Percentiles rank a stretch among this genome's conserved stretches.
These are phyloP conservation scores for Ivindomyrus marchei DNA, from an alignment of 2,113 vertebrate genomes.

Conservation along the genomic window DNA sequence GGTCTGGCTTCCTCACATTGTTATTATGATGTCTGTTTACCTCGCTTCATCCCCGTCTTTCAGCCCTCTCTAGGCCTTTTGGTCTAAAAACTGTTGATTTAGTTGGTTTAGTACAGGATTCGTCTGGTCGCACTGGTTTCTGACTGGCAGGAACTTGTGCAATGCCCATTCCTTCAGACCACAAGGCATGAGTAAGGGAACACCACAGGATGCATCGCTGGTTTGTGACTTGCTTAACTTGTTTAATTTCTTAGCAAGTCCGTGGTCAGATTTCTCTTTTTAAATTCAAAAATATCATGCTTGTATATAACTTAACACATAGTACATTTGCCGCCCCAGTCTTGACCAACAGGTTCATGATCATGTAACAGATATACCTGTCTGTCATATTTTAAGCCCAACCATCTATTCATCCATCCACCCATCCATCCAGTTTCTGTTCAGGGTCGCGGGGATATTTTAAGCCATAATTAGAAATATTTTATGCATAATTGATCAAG, in stretches of 20 bases:
- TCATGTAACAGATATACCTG: not conserved
- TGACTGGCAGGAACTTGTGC: constrained; percentile 1
- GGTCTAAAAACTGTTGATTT: not conserved
- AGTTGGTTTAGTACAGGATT: not conserved
- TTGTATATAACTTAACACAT: not conserved
- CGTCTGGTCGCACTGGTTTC: not conserved
- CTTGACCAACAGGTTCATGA: not conserved
- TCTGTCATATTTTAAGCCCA: not conserved
- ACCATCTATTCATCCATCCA: too few relatives aligned
- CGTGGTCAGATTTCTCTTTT: not conserved
- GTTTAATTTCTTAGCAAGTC: not conserved
- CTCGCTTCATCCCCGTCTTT: not conserved
- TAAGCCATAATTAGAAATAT: not conserved
- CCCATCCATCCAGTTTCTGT: too few relatives aligned
- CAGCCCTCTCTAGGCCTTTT: not conserved
- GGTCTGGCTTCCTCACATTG: not conserved
- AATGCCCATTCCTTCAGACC: not conserved
- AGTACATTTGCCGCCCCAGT: not conserved
- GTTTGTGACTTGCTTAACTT: not conserved
- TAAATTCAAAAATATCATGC: not conserved
- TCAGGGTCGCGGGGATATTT: not conserved
- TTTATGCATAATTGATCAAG: not conserved
- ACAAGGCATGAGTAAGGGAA: not conserved
- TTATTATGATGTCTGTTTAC: not conserved
- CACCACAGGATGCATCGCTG: not conserved